phyloP scores from a whole-genome alignment of 2,113 vertebrate species.

The Brachyistius frenatus region DNA sequence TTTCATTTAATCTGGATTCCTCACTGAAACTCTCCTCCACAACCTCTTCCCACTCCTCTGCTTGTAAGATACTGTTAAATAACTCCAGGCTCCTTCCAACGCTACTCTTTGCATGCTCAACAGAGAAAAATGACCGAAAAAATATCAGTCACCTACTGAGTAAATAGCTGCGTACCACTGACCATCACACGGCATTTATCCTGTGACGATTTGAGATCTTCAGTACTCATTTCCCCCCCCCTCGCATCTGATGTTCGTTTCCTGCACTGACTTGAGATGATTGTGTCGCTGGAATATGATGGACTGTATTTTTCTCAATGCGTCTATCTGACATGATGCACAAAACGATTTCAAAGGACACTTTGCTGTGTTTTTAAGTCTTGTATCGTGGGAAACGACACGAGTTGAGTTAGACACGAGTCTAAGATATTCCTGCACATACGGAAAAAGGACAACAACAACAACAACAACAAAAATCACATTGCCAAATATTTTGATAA shows the following conservation, averaged over 20 bases:
- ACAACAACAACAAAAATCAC: conserved; percentile 4
- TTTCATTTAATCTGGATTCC: conserved; percentile 41
- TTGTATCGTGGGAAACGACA: not conserved
- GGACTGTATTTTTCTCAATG: conserved; percentile 19
- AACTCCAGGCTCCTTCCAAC: conserved; percentile 77
- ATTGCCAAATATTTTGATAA: conserved; percentile 65
- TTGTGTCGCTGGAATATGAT: conserved; percentile 31
- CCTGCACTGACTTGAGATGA: conserved; percentile 35
- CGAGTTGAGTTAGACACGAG: no score
- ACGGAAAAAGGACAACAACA: not conserved
- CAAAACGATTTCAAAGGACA: conserved; percentile 3
- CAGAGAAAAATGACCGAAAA: conserved; percentile 31
- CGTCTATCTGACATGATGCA: conserved; percentile 5
- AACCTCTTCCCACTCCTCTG: conserved; percentile 60
- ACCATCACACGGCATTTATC: conserved; percentile 66
- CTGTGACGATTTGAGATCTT: conserved; percentile 34
- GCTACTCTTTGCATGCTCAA: conserved; percentile 88
- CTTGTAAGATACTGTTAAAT: conserved; percentile 93
- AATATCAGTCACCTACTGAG: conserved; percentile 28
- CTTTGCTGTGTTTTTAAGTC: not conserved
- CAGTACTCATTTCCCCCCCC: conserved; percentile 5
- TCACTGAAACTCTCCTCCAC: conserved; percentile 19
- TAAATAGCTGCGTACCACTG: conserved; percentile 38
- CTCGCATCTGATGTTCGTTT: conserved; percentile 24
- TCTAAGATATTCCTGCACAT: not conserved